Base-by-base conservation (phyloP, 2,797 vertebrate species). In the Margarornis squamiger region DNA sequence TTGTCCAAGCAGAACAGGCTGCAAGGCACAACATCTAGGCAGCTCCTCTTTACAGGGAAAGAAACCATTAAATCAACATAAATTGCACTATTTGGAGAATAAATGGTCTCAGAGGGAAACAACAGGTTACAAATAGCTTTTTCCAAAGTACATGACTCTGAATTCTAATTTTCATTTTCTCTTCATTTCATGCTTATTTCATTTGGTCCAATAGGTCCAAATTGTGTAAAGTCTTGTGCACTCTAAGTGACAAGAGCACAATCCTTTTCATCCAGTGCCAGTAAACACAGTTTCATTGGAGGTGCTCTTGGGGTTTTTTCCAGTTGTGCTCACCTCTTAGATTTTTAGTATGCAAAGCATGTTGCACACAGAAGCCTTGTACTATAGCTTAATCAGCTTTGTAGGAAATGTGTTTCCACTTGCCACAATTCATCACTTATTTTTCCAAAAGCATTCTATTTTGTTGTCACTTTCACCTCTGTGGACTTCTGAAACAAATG, bases 361-460 rank as follows among this genome's bases (percentile, higher is more conserved):
- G 38, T 24, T 70, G n/a, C 19, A 41, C 2, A 1, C 12, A 54
- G 41, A 30, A 78, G 43, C n/a, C 30, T 30, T 81, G 74, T 65
- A 65, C 10, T 71, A 21, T 23, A 75, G 49, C 38, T 86, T 88
- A 72, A 79, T 52, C 79, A 71, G 36, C 9, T 4, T 51, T 61
- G 34, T 30, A 61, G 46, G 54, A 84, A 81, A 90, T 75, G 27
- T 38, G 27, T n/a, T 88, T 75, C 34, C 62, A 17, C n/a, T 90
- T 34, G 14, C 26, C 48, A 62, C 12, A 72, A 41, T 78, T 88
- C 38, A 78, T 81, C 1, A 1, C 7, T 72, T 79, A 27, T 61
- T 91, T 87, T 85, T 85, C 34, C 57, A 61, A 91, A 91, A 85
- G 5, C 27, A 39, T 85, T 92, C 30, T 72, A 21, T 75, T 84